Conservation (phyloP, 2,113 vertebrate species). For the Euleptes europaea region DNA sequence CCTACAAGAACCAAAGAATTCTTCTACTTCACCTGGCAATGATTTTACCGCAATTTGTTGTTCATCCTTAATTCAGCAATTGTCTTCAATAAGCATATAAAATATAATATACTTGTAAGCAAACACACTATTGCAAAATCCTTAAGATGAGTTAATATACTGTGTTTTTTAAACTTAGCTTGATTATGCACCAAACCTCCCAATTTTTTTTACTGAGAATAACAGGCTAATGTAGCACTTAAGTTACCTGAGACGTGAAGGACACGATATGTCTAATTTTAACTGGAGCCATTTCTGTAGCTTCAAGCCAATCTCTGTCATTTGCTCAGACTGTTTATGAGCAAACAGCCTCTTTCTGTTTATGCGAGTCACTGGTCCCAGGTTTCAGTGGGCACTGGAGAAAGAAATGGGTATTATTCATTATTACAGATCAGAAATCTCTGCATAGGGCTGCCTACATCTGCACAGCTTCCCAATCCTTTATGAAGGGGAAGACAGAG, state of each 20-base stretch:
- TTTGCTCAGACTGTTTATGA: neutral
- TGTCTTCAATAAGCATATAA: too few relatives aligned
- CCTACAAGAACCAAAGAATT: too few relatives aligned
- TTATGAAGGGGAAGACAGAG: neutral
- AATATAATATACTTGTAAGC: too few relatives aligned
- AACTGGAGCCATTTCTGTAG: slow-evolving; percentile 4
- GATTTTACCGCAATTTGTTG: too few relatives aligned
- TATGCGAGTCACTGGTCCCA: too few relatives aligned
- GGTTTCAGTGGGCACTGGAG: neutral
- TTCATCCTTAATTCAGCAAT: too few relatives aligned
- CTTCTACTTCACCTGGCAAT: too few relatives aligned
- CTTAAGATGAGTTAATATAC: neutral
- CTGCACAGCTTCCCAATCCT: neutral
- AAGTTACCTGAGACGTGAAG: slow-evolving; percentile 12
- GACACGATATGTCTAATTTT: neutral
- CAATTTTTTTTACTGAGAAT: neutral
- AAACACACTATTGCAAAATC: too few relatives aligned
- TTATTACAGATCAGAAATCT: too few relatives aligned
- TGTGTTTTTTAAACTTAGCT: neutral
- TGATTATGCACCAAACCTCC: too few relatives aligned
- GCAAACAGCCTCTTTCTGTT: neutral
- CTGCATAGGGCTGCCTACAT: neutral
- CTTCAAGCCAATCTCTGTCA: too few relatives aligned
- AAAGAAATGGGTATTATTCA: neutral
- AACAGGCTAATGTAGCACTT: neutral